Conservation (phyloP, 2,797 vertebrate species). For the Channallabes apus region DNA sequence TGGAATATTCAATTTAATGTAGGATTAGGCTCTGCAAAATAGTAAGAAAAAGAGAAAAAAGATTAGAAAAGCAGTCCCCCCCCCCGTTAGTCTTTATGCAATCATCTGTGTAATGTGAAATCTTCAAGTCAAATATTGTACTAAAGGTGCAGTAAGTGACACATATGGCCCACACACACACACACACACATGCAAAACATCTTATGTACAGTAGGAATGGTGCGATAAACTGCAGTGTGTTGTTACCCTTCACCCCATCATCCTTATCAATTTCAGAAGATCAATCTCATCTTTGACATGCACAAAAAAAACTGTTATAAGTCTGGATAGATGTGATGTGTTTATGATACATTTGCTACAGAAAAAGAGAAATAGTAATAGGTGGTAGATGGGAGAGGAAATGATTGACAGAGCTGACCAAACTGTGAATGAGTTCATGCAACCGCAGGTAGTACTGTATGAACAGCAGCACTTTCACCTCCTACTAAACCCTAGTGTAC, state of each 20-base stretch:
- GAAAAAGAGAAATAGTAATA: constrained; percentile 4
- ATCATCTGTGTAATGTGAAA: constrained; percentile 29
- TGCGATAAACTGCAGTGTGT: constrained; percentile 32
- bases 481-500: constrained; percentile 26
- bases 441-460: constrained; percentile 21
- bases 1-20: constrained; percentile 1
- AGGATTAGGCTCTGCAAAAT: neutral
- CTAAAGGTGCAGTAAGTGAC: constrained; percentile 19
- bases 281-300: constrained; percentile 22
- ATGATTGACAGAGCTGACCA: constrained; percentile 36
- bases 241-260: constrained; percentile 8
- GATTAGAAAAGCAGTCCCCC: neutral
- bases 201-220: constrained; percentile 35
- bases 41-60: neutral
- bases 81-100: neutral
- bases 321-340: constrained; percentile 46
- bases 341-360: constrained; percentile 33
- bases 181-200: neutral
- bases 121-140: constrained; percentile 10
- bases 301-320: constrained; percentile 21
- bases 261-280: neutral
- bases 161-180: neutral
- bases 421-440: constrained; percentile 52
- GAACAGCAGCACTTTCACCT: constrained; percentile 38
- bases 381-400: neutral